Base-by-base conservation (phyloP, 2,888 invertebrate genomes). In the Dioctria rufipes region DNA sequence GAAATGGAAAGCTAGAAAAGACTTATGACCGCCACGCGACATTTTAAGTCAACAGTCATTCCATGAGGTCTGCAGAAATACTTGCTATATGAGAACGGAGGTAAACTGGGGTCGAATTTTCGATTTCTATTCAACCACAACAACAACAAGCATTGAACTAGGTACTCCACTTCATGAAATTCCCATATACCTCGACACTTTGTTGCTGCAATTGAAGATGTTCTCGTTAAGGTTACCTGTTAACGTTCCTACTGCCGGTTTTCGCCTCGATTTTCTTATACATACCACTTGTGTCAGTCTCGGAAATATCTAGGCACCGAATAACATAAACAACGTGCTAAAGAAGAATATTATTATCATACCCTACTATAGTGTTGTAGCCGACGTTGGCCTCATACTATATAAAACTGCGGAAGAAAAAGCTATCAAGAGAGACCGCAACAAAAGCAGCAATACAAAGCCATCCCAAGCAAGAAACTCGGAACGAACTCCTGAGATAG, bases 41-140 rank as follows among this genome's bases (percentile, higher is more conserved):
- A 40, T 42, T 75, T 42, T 37, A 25, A 60, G 43, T 46, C 61
- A 61, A 61, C 25, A 42, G 43, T 46, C 58, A 43, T 11, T 8
- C 37, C 39, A 25, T 49, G 8, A 61, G 42, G 60, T 13, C 5
- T 60, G 6, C 25, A 60, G 60, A 11, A 5, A n/a, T 25, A 6
- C 13, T 54, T 6, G 54, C 40, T 39, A n/a, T 25, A 25, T 25
- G 43, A 25, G 75, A 61, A 75, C 43, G 43, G 58, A 60, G 43
- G 39, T 46, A 13, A 13, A 13, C 9, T 60, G 61, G 60, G 84
- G 84, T 84, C 84, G 84, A 82, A 82, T 82, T 84, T 84, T 84
- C 82, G 83, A 84, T 84, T 84, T 84, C 75, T 61, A 61, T 8
- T 13, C 43, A 75, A 75, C 42, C 61, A 75, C 43, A 75, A 61